Evolutionary conservation across 2,797 vertebrate species (phyloP).

Genomic region (Tenualosa thibaudeaui): DNA sequence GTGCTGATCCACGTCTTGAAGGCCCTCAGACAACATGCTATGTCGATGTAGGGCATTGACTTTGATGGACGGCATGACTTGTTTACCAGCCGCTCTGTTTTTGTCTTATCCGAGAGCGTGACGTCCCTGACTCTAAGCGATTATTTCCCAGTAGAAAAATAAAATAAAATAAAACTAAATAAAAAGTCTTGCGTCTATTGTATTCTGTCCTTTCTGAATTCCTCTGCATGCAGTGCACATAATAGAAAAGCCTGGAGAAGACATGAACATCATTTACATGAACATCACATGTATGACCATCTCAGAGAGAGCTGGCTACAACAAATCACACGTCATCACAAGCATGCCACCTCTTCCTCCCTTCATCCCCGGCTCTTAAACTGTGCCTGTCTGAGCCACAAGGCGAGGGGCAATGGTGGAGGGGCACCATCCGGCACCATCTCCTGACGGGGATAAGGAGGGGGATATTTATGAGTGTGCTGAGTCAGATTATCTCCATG

Average conservation of each 20-base stretch:
- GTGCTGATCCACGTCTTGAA: conserved; percentile 40
- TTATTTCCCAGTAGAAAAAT: neutral
- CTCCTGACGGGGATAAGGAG: conserved; percentile 53
- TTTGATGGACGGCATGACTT: conserved; percentile 27
- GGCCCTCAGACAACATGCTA: neutral
- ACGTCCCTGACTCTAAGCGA: neutral
- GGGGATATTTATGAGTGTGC: conserved; percentile 60
- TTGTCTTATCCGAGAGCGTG: neutral
- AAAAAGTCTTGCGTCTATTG: neutral
- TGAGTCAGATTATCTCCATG: conserved; percentile 67
- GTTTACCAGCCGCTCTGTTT: conserved; percentile 27
- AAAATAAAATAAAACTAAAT: neutral
- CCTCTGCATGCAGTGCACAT: neutral
- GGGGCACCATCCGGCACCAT: neutral
- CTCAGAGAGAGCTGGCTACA: neutral
- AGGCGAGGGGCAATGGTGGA: neutral
- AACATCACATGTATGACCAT: neutral
- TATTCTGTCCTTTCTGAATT: neutral
- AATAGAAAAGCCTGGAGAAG: neutral
- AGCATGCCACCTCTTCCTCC: neutral
- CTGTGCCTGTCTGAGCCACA: neutral
- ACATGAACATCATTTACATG: neutral
- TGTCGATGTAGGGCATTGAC: conserved; percentile 5
- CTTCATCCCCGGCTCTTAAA: neutral
- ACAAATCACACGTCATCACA: neutral